Evolutionary conservation across 1,140 invertebrate genomes (phyloP).

Genomic region (Panagrolaimus sp.): DNA sequence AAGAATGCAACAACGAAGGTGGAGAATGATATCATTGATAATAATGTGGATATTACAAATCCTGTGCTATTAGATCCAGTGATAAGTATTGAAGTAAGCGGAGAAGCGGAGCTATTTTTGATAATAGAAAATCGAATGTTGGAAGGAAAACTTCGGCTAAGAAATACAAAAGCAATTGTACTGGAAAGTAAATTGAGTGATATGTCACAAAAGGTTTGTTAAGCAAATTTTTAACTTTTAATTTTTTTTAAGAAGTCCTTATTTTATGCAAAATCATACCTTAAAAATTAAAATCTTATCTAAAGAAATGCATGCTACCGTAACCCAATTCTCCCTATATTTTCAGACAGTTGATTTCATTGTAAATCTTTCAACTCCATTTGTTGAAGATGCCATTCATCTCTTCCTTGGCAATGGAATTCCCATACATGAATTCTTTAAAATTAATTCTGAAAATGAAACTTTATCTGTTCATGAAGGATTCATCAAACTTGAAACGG

Average conservation of each 20-base stretch:
- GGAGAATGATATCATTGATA: conserved; percentile 19
- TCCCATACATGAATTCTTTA: conserved; percentile 18
- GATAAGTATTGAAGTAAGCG: conserved; percentile 30
- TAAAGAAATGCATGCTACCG: not conserved
- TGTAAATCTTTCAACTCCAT: conserved; percentile 42
- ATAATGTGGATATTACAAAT: conserved; percentile 11
- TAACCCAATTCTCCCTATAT: not conserved
- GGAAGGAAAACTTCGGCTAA: conserved; percentile 41
- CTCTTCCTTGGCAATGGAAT: conserved; percentile 40
- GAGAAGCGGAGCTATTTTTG: conserved; percentile 37
- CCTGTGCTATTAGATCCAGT: conserved; percentile 13
- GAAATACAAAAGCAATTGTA: conserved; percentile 41
- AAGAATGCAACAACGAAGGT: conserved; percentile 26
- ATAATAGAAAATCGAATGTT: conserved; percentile 24
- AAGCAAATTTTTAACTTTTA: not conserved
- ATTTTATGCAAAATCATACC: too few relatives aligned
- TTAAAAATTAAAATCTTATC: too few relatives aligned
- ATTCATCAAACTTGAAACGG: conserved; percentile 23
- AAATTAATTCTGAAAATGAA: conserved; percentile 25
- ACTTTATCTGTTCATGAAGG: conserved; percentile 24
- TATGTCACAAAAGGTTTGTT: conserved; percentile 44
- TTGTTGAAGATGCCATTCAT: conserved; percentile 47
- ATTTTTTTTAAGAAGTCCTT: too few relatives aligned
- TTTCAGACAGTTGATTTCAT: conserved; percentile 50
- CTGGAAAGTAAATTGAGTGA: conserved; percentile 33